A percentile compares a stretch with the other conserved stretches of the same genome.
These are phyloP conservation scores for Melanerpes aurifrons DNA, from an alignment of 2,113 vertebrate genomes.

Conservation along the genomic window DNA sequence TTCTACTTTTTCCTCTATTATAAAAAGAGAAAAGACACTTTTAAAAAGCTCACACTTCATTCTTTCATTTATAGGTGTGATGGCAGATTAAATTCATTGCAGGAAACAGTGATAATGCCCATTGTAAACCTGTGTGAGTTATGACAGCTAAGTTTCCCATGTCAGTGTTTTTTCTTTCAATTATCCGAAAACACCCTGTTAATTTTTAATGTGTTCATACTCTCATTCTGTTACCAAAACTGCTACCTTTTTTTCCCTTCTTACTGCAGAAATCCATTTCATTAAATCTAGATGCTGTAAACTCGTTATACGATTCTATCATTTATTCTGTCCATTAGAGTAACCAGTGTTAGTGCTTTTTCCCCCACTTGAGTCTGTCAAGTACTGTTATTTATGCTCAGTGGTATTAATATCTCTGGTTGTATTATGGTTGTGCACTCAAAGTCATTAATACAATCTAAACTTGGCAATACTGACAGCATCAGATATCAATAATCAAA, in stretches of 20 bases:
- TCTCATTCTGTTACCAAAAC: slow-evolving; percentile 19
- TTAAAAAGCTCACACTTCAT: slow-evolving; percentile 12
- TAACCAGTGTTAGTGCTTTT: slow-evolving; percentile 45
- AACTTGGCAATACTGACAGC: slow-evolving; percentile 64
- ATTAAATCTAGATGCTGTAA: slow-evolving; percentile 46
- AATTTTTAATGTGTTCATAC: slow-evolving; percentile 49
- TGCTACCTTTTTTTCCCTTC: neutral
- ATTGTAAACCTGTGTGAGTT: neutral
- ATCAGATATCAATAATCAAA: slow-evolving; percentile 61
- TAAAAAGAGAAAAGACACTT: neutral
- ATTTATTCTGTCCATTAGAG: slow-evolving; percentile 47
- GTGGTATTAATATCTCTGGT: slow-evolving; percentile 61
- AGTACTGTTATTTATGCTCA: slow-evolving; percentile 60
- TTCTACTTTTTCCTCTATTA: neutral
- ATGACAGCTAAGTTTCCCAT: slow-evolving; percentile 7
- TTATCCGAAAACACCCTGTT: slow-evolving; percentile 58
- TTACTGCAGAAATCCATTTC: slow-evolving; percentile 49
- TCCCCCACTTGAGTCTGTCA: slow-evolving; percentile 55
- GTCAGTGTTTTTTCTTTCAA: slow-evolving; percentile 3
- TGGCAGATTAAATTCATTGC: slow-evolving; percentile 17
- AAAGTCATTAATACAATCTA: slow-evolving; percentile 58
- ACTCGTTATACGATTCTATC: slow-evolving; percentile 37
- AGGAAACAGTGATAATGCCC: slow-evolving; percentile 30
- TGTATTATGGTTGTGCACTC: slow-evolving; percentile 42
- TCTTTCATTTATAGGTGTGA: slow-evolving; percentile 1